phyloP scores from a whole-genome alignment of 2,113 vertebrate species.

The Pardalotus punctatus region DNA sequence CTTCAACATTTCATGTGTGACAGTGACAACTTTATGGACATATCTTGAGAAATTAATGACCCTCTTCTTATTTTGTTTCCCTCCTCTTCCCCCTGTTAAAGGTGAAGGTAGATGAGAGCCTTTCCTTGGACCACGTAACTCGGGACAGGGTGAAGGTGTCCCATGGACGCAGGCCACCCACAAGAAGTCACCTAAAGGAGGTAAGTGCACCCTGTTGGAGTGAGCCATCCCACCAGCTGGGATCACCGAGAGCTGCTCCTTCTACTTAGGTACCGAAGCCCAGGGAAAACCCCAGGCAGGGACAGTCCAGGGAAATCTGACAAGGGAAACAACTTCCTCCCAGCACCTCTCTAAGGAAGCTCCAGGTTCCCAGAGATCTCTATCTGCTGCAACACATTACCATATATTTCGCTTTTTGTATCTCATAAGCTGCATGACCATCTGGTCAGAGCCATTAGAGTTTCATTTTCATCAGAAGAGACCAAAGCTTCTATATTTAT shows the following conservation, averaged over 20 bases:
- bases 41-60: not conserved
- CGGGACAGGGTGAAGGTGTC: constrained; percentile 84
- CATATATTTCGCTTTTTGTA: constrained; percentile 13
- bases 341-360: not conserved
- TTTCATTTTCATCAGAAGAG: not conserved
- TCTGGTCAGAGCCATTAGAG: not conserved
- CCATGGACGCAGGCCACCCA: constrained; percentile 85
- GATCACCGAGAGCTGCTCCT: not conserved
- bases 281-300: not conserved
- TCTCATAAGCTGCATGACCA: not conserved
- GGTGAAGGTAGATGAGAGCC: constrained; percentile 87
- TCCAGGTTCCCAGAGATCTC: not conserved
- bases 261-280: not conserved
- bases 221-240: not conserved
- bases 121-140: constrained; percentile 89
- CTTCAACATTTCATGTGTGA: not conserved
- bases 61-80: not conserved
- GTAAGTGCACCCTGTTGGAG: constrained; percentile 57
- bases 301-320: not conserved
- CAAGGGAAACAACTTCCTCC: not conserved
- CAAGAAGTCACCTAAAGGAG: constrained; percentile 92
- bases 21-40: not conserved
- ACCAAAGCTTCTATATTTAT: not conserved
- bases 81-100: constrained; percentile 36
- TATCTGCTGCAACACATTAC: not conserved